Evolutionary conservation across 2,113 vertebrate genomes (phyloP), one percentile per base, ranked within the genome.

Genomic region (Aptenodytes patagonicus): DNA sequence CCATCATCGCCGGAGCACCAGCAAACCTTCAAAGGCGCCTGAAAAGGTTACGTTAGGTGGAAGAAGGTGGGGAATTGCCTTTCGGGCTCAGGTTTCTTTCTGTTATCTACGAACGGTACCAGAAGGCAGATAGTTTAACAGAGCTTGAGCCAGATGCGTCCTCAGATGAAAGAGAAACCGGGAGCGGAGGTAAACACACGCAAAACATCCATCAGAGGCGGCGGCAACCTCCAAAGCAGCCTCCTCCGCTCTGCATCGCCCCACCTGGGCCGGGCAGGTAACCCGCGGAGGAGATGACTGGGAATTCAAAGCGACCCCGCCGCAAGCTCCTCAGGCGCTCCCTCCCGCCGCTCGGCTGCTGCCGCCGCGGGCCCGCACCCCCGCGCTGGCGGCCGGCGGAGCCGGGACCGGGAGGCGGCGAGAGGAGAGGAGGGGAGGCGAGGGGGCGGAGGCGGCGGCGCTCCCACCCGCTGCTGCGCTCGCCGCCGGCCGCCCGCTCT

Each of bases 221-320:
- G 89, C 90, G 58, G 89, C 97, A 26, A 12, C 13, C 84, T 90
- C 97, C 76, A 44, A 83, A 93, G 95, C 95, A 66, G 85, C 73
- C 58, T 96, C 95, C 96, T 95, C 97, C 96, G 97, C 95, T 75
- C 94, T 42, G 95, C 96, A 96, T 96, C 79, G 94, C 96, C 97
- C 47, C 90, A 81, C 91, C 98, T 72, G 97, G 95, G 94, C 97
- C 93, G 97, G 96, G 97, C 97, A 97, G 82, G 95, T 97, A 40
- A 81, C 58, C 75, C 54, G 54, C 54, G 13, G 34, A 38, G 64
- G 54, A 28, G 71, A 7, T 2, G 42, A 20, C 70, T 1, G 70
- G 10, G 7, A 14, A 15, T 10, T 54, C 82, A 17, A 10, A 18
- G 51, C 75, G 4, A 1, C 34, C 44, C 78, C n/a, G 60, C 71